Percentiles rank a stretch among this genome's conserved stretches.
These are phyloP conservation scores for Xiphias gladius DNA, from an alignment of 2,113 vertebrate genomes.

Conservation along the genomic window DNA sequence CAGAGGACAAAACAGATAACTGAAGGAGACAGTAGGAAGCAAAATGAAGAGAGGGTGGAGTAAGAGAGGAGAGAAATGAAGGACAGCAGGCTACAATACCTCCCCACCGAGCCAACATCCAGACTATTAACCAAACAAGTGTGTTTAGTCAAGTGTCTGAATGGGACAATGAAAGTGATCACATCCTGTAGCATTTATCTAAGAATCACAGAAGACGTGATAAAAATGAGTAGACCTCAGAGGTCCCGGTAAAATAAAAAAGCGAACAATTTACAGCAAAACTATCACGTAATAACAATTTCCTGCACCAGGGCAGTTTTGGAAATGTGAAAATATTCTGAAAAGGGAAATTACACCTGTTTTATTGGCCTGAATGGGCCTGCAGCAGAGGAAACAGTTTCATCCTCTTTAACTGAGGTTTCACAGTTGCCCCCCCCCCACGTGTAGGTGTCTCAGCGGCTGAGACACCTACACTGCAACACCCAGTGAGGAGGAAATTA, in stretches of 20 bases:
- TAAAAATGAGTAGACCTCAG: background rate
- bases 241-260: background rate
- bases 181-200: background rate
- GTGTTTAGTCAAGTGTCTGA: background rate
- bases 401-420: background rate
- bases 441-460: too few relatives aligned
- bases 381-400: background rate
- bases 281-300: background rate
- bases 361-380: background rate
- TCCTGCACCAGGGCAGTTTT: background rate
- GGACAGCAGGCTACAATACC: background rate
- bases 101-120: background rate
- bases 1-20: constrained; percentile 50
- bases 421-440: too few relatives aligned
- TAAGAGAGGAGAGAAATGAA: background rate
- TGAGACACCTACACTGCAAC: too few relatives aligned
- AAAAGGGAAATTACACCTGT: background rate
- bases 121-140: background rate
- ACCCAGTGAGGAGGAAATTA: too few relatives aligned
- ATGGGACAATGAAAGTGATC: background rate
- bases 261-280: background rate
- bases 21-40: constrained; percentile 15
- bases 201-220: background rate
- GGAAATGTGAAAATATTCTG: background rate
- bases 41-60: constrained; percentile 13